Evolutionary conservation across 2,888 invertebrate species (phyloP).

Genomic region (Drosophila infuscata): DNA sequence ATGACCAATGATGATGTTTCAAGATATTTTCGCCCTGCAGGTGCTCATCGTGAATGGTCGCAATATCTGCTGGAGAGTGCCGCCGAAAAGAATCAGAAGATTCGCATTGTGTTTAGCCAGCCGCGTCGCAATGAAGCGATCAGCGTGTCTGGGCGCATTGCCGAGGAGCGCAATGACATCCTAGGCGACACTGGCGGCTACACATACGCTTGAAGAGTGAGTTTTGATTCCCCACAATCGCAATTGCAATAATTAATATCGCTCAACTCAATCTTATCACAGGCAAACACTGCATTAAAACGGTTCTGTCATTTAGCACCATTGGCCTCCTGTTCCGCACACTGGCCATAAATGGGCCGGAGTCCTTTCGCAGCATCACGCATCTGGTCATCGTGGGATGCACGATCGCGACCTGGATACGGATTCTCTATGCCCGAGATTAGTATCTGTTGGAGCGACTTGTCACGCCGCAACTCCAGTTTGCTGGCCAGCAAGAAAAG

Average conservation of each 20-base stretch:
- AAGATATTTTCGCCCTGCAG: conserved; percentile 83
- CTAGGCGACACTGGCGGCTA: conserved; percentile 92
- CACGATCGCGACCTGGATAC: conserved; percentile 97
- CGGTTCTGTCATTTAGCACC: conserved; percentile 82
- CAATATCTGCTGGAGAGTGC: conserved; percentile 94
- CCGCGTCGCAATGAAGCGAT: conserved; percentile 96
- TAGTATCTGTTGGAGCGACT: conserved; percentile 92
- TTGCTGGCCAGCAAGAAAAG: conserved; percentile 90
- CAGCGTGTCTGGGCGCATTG: conserved; percentile 93
- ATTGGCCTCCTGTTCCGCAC: conserved; percentile 88
- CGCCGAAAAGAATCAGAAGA: conserved; percentile 87
- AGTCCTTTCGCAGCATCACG: conserved; percentile 85
- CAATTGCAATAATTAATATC: neutral
- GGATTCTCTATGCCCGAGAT: conserved; percentile 98
- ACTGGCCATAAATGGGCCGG: conserved; percentile 90
- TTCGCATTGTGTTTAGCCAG: conserved; percentile 96
- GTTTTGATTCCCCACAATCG: conserved; percentile 33
- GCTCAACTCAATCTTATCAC: neutral
- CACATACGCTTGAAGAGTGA: conserved; percentile 93
- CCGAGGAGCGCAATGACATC: conserved; percentile 89
- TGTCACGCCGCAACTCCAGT: conserved; percentile 89
- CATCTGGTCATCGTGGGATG: conserved; percentile 96
- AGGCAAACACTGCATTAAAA: conserved; percentile 76
- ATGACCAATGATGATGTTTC: neutral
- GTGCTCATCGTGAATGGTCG: conserved; percentile 94